Conservation (phyloP, 2,888 invertebrate species). For the Cheilosia grossa region DNA sequence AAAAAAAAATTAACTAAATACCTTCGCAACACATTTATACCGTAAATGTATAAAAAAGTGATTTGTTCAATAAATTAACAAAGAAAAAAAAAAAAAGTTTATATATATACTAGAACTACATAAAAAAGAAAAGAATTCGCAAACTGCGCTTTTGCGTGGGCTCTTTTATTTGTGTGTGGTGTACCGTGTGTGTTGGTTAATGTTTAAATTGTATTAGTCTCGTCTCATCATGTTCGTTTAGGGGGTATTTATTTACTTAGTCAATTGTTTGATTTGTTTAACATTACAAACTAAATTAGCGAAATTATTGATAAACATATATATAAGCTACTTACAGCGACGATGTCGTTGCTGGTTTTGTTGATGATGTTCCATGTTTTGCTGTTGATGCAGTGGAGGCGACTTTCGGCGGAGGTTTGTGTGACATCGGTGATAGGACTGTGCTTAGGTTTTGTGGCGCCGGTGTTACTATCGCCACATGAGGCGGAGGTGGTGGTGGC, state of each 20-base stretch:
- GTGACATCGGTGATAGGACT: constrained; percentile 62
- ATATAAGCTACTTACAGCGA: constrained; percentile 61
- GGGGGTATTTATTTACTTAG: constrained; percentile 37
- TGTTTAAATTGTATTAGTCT: constrained; percentile 66
- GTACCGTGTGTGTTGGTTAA: constrained; percentile 6
- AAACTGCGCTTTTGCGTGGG: constrained; percentile 58
- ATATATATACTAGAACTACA: constrained; percentile 20
- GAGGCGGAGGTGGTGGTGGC: constrained; percentile 67
- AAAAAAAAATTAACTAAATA: constrained; percentile 34
- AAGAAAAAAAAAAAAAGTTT: constrained; percentile 48
- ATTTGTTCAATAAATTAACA: constrained; percentile 74
- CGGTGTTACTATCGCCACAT: constrained; percentile 68
- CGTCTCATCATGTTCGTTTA: constrained; percentile 44
- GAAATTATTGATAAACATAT: constrained; percentile 47
- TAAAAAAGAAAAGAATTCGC: constrained; percentile 54
- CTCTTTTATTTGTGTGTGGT: constrained; percentile 32
- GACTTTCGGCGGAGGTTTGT: constrained; percentile 61
- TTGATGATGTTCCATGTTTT: constrained; percentile 31
- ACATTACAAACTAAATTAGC: constrained; percentile 47
- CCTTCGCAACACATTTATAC: constrained; percentile 32
- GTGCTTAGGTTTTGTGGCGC: constrained; percentile 75
- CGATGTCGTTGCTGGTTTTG: constrained; percentile 40
- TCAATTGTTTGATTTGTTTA: constrained; percentile 29
- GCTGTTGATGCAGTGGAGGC: constrained; percentile 43
- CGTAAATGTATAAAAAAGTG: constrained; percentile 32